phyloP scores from a whole-genome alignment of 2,113 vertebrate species.

The Ondatra zibethicus region DNA sequence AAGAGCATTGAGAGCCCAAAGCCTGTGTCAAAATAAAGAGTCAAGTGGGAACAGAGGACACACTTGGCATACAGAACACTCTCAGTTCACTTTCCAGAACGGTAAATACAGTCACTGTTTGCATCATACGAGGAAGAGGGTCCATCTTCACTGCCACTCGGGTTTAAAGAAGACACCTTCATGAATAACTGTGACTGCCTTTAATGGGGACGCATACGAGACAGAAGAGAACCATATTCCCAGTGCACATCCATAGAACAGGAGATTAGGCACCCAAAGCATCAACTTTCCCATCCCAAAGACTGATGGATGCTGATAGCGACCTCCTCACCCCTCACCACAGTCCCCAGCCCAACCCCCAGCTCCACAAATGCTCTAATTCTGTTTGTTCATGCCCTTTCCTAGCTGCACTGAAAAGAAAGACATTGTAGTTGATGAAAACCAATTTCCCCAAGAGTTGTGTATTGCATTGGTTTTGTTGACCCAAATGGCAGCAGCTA shows the following conservation, averaged over 20 bases:
- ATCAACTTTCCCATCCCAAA: not conserved
- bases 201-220: not conserved
- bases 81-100: not conserved
- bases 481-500: not conserved
- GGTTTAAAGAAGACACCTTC: not conserved
- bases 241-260: not conserved
- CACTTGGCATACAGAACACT: not conserved
- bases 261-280: not conserved
- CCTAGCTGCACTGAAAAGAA: not conserved
- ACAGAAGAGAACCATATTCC: not conserved
- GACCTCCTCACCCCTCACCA: not conserved
- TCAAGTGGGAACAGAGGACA: not conserved
- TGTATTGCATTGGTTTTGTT: not conserved
- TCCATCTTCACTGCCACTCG: not conserved
- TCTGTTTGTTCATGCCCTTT: not conserved
- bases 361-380: not conserved
- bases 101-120: not conserved
- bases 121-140: not conserved
- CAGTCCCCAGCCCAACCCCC: no score
- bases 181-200: not conserved
- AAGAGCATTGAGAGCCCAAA: no score
- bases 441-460: constrained; percentile 9
- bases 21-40: not conserved
- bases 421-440: not conserved
- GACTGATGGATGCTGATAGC: not conserved